Percentiles rank a stretch among this genome's conserved stretches.
Evolutionary conservation across 2,797 vertebrate species (phyloP).

Genomic region (Tachyglossus aculeatus): DNA sequence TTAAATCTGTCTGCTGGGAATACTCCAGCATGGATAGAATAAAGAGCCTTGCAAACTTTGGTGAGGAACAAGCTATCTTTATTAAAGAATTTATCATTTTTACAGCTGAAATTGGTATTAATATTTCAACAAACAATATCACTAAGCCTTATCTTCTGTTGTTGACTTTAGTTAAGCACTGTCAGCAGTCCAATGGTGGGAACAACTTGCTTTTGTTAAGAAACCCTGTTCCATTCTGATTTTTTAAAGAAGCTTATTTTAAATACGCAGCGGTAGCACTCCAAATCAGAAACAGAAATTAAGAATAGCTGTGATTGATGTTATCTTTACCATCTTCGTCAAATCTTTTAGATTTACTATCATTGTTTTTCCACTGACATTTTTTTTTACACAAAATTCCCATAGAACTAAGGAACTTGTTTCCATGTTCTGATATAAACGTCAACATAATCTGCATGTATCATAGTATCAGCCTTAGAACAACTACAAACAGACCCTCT

Average conservation of each 20-base stretch:
- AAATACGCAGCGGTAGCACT: conserved; percentile 24
- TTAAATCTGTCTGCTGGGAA: conserved; percentile 47
- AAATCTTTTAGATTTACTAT: conserved; percentile 43
- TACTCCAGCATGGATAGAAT: conserved; percentile 22
- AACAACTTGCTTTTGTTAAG: conserved; percentile 35
- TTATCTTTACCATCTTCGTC: conserved; percentile 6
- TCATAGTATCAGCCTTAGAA: no score
- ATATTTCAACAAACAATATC: conserved; percentile 59
- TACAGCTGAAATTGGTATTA: conserved; percentile 59
- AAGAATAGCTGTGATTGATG: conserved; percentile 10
- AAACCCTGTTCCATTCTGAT: conserved; percentile 38
- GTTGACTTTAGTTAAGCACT: conserved; percentile 58
- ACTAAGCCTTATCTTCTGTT: conserved; percentile 50
- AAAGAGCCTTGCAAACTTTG: conserved; percentile 7
- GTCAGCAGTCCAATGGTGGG: conserved; percentile 34
- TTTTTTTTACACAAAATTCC: no score
- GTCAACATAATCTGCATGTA: no score
- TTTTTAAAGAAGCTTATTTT: not conserved
- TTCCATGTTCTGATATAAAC: no score
- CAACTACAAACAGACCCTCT: no score
- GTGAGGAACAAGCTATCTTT: conserved; percentile 36
- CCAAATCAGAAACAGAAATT: conserved; percentile 43
- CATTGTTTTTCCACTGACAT: conserved; percentile 48
- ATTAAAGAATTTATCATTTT: conserved; percentile 57
- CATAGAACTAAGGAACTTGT: no score